These are phyloP conservation scores for Brachionus calyciflorus DNA, from an alignment of 1,140 invertebrate genomes.

Conservation along the genomic window DNA sequence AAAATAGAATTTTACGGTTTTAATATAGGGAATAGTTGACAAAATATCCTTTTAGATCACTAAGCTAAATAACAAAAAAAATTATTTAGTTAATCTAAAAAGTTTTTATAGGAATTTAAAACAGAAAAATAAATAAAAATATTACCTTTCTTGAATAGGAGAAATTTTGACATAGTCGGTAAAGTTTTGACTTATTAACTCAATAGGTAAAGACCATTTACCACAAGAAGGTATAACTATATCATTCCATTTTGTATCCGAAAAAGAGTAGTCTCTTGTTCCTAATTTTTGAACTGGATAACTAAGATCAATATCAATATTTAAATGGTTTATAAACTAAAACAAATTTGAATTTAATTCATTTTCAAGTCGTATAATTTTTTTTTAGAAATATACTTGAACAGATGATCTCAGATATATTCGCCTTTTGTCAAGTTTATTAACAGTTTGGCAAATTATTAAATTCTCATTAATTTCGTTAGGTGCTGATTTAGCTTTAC, in stretches of 20 bases:
- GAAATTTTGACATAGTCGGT: constrained; percentile 14
- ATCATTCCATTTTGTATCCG: constrained; percentile 7
- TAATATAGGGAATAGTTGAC: no score
- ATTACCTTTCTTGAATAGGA: background rate
- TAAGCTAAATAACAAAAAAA: no score
- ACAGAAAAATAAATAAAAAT: no score
- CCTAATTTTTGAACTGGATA: constrained; percentile 11
- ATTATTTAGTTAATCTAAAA: no score
- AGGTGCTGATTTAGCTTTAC: background rate
- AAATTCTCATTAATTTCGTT: constrained; percentile 10
- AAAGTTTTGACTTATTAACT: background rate
- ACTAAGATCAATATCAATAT: constrained; percentile 15
- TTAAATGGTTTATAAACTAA: constrained; percentile 6
- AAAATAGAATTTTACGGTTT: no score
- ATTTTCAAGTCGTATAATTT: background rate
- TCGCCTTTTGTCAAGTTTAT: constrained; percentile 39
- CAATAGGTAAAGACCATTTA: constrained; percentile 32
- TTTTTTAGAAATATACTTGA: background rate
- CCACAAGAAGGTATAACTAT: background rate
- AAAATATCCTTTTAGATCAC: no score
- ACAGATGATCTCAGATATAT: constrained; percentile 40
- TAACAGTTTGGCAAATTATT: constrained; percentile 34
- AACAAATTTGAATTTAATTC: background rate
- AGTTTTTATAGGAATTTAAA: no score
- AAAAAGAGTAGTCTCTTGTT: constrained; percentile 20